A percentile compares a stretch with the other conserved stretches of the same genome.
Conservation (phyloP, 2,888 invertebrate genomes). For the Caenorhabditis sp. region DNA sequence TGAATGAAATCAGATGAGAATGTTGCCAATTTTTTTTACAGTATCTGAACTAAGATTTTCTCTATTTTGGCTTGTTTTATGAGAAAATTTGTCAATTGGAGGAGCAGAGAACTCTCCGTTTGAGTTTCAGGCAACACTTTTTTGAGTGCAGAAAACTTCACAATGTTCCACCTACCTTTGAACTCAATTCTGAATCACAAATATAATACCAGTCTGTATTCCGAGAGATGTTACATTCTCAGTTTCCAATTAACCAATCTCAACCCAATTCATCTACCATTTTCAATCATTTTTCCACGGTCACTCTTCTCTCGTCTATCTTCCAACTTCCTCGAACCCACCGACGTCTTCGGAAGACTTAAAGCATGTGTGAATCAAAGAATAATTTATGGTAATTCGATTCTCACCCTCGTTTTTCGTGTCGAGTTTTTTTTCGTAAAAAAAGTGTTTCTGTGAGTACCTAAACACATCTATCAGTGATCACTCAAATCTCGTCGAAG, state of each 20-base stretch:
- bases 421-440: slow-evolving; percentile 11
- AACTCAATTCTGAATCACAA: no score
- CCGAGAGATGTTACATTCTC: not conserved
- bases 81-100: no score
- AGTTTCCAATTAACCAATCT: slow-evolving; percentile 3
- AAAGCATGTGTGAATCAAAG: slow-evolving; percentile 54
- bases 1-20: no score
- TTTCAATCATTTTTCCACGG: slow-evolving; percentile 23
- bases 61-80: no score
- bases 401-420: slow-evolving; percentile 23
- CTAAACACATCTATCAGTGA: slow-evolving; percentile 5
- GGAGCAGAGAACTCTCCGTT: no score
- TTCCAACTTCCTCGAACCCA: slow-evolving; percentile 24
- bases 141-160: no score
- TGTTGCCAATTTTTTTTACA: no score
- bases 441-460: slow-evolving; percentile 8
- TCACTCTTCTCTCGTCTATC: not conserved
- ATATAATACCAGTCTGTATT: not conserved
- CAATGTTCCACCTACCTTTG: no score
- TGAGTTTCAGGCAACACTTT: no score
- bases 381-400: slow-evolving; percentile 61
- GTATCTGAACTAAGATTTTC: no score
- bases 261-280: not conserved
- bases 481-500: not conserved
- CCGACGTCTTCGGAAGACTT: slow-evolving; percentile 1